Conservation (phyloP, 2,113 vertebrate species). For the Hystrix cristata region DNA sequence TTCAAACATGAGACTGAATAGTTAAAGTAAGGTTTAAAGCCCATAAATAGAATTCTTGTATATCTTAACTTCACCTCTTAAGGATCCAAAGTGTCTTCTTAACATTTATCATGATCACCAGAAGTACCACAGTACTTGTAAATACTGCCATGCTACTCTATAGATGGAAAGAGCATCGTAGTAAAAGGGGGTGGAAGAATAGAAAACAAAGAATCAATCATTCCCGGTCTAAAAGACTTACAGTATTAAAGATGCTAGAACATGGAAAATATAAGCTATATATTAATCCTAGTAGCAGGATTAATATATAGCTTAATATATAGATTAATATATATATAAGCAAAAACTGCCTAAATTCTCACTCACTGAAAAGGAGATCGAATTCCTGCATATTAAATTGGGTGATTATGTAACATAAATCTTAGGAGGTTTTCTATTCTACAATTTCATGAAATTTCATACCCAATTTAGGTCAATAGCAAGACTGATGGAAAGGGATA, state of each 20-base stretch:
- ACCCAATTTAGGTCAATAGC: background rate
- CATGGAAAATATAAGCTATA: background rate
- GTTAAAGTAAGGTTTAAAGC: conserved; percentile 8
- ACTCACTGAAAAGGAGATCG: background rate
- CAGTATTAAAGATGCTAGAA: background rate
- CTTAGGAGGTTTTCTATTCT: background rate
- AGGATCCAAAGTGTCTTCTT: background rate
- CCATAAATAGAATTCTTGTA: background rate
- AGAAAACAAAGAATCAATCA: background rate
- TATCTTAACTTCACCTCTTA: background rate
- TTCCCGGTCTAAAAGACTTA: background rate
- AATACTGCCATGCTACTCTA: background rate
- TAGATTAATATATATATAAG: too few species aligned
- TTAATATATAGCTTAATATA: too few species aligned
- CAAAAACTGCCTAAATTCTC: background rate
- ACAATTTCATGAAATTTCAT: conserved; percentile 35
- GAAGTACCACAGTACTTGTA: background rate
- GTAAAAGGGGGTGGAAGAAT: background rate
- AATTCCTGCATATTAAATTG: background rate
- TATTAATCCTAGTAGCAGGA: conserved; percentile 39
- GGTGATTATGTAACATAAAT: background rate
- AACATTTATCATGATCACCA: background rate
- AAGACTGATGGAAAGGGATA: background rate
- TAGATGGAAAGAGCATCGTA: background rate
- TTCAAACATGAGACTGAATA: background rate